Base-by-base conservation (phyloP, 2,797 vertebrate genomes). In the Dipus sagitta region DNA sequence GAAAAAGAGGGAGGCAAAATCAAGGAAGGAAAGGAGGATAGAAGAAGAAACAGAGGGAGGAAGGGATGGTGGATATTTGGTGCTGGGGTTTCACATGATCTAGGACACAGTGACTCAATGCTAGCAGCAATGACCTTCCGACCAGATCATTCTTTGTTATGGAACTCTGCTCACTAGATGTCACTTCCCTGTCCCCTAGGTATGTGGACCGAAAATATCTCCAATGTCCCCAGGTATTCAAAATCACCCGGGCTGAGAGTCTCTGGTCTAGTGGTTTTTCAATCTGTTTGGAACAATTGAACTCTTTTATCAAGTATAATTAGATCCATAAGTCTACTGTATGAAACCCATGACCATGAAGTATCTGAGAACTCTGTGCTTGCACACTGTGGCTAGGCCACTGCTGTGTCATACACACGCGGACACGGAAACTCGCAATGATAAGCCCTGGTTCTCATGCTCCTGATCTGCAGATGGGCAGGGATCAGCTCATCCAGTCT, bases 321-420 rank as follows among this genome's bases (percentile, higher is more conserved):
- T 86, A 65, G 14, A 47, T 26, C 14, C 14, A n/a, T n/a, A 74
- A 32, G 18, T 10, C 60, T 58, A 32, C 13, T 28, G 20, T 18
- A 15, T 87, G n/a, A 81, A 64, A 74, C 24, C 23, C 26, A 26
- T 30, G 11, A 1, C 38, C 4, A 7, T 0, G 2, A 38, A 60
- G 15, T 32, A 4, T 30, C 60, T 7, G 1, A 1, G 18, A 74
- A 24, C 32, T 77, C 77, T 32, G 42, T 32, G 47, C 9, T 7
- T 52, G 62, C 75, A 83, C 71, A 30, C 67, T 3, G 6, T 4
- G 4, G 47, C 62, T 26, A 20, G 18, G 5, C 28, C 1, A 20
- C 60, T 13, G 26, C 28, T 32, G 3, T 0, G 0, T 26, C 47
- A 88, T 47, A 54, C 42, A 17, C 28, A 0, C 1, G 8, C 71